These are phyloP conservation scores for Baronia brevicornis DNA, from an alignment of 2,888 invertebrate genomes.

Conservation along the genomic window DNA sequence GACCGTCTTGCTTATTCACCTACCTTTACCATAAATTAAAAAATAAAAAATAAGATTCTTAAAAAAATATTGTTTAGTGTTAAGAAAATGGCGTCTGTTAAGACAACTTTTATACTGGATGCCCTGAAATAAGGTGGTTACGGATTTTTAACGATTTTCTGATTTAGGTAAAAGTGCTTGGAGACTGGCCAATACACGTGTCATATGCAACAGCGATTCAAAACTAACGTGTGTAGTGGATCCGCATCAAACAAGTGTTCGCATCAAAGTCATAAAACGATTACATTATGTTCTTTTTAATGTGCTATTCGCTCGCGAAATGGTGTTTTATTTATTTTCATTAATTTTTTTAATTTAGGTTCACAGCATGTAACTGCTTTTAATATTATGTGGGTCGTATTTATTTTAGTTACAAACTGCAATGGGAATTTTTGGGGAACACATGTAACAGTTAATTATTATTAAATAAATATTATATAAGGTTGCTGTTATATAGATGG, in stretches of 20 bases:
- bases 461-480: no score
- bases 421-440: neutral
- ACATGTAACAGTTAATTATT: no score
- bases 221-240: slow-evolving; percentile 47
- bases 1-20: no score
- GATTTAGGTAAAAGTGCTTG: slow-evolving; percentile 62
- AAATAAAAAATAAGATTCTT: no score
- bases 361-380: slow-evolving; percentile 1
- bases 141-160: slow-evolving; percentile 41
- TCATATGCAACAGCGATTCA: slow-evolving; percentile 43
- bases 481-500: no score
- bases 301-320: slow-evolving; percentile 1
- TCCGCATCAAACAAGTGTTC: slow-evolving; percentile 39
- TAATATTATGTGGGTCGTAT: neutral
- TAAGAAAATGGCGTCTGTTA: slow-evolving; percentile 18
- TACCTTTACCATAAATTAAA: no score
- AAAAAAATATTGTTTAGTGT: no score
- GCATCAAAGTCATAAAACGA: slow-evolving; percentile 42
- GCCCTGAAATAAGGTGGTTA: slow-evolving; percentile 11
- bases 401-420: neutral
- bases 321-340: slow-evolving; percentile 17
- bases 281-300: slow-evolving; percentile 27
- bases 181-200: slow-evolving; percentile 48
- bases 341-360: slow-evolving; percentile 17
- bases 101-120: slow-evolving; percentile 17